These are phyloP conservation scores for Mugil cephalus DNA, from an alignment of 2,113 vertebrate species.

Conservation along the genomic window DNA sequence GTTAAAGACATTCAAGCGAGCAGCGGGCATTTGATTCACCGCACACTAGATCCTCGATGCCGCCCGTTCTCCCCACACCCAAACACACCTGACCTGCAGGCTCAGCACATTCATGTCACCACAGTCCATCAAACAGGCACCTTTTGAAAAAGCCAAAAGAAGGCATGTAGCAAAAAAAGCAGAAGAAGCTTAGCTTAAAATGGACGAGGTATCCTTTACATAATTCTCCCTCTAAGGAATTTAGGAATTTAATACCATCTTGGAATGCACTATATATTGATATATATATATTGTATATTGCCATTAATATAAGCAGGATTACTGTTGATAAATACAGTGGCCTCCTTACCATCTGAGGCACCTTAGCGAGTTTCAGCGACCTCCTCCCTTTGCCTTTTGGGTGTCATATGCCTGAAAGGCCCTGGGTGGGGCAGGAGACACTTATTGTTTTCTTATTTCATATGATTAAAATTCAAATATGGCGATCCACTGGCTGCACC, in stretches of 20 bases:
- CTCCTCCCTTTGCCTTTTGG: constrained; percentile 49
- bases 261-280: constrained; percentile 86
- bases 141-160: constrained; percentile 60
- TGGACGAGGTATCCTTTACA: constrained; percentile 79
- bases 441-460: constrained; percentile 60
- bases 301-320: constrained; percentile 86
- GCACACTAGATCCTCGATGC: constrained; percentile 26
- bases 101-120: constrained; percentile 53
- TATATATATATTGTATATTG: constrained; percentile 85
- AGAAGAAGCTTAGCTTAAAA: constrained; percentile 73
- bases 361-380: constrained; percentile 69
- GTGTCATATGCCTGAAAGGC: constrained; percentile 53
- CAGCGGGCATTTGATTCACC: constrained; percentile 12
- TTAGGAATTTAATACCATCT: constrained; percentile 82
- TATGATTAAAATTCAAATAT: constrained; percentile 55
- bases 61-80: constrained; percentile 14
- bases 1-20: constrained; percentile 45
- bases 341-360: constrained; percentile 79
- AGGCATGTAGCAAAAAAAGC: constrained; percentile 62
- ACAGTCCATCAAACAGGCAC: constrained; percentile 50
- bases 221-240: constrained; percentile 73
- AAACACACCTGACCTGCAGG: constrained; percentile 85
- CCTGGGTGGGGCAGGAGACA: constrained; percentile 47
- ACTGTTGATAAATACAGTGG: constrained; percentile 86
- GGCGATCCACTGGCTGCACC: constrained; percentile 26